phyloP scores from a whole-genome alignment of 2,888 invertebrate species.

The Sphaeridia pumilis region DNA sequence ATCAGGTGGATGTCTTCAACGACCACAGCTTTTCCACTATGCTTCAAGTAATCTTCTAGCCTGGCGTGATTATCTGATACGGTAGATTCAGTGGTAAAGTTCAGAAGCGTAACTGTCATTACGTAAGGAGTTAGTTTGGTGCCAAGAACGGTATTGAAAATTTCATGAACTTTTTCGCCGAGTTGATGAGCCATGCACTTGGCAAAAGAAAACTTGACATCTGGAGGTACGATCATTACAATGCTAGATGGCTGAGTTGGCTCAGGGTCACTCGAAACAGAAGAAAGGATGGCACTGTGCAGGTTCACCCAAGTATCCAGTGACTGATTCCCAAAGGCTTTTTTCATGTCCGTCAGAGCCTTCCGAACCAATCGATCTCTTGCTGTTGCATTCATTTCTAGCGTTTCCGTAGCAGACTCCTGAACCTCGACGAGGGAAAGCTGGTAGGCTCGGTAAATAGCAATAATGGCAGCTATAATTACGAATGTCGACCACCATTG shows the following conservation, averaged over 20 bases:
- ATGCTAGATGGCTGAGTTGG: constrained; percentile 29
- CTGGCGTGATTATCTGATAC: constrained; percentile 21
- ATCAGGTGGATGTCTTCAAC: constrained; percentile 22
- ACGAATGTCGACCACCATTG: too few relatives aligned
- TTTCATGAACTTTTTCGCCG: constrained; percentile 9
- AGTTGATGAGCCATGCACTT: constrained; percentile 20
- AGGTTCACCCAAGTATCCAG: constrained; percentile 25
- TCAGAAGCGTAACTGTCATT: constrained; percentile 7
- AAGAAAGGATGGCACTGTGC: constrained; percentile 19
- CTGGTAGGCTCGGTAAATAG: too few relatives aligned
- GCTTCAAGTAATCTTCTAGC: constrained; percentile 23
- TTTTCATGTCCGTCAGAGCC: neutral
- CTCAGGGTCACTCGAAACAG: constrained; percentile 13
- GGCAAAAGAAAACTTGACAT: constrained; percentile 17
- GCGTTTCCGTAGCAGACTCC: too few relatives aligned
- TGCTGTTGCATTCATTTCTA: too few relatives aligned
- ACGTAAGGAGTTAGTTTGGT: neutral
- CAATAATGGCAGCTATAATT: too few relatives aligned
- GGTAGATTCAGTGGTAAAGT: constrained; percentile 10
- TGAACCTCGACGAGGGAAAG: too few relatives aligned
- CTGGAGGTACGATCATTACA: constrained; percentile 21
- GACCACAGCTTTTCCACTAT: constrained; percentile 22
- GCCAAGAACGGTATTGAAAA: constrained; percentile 17
- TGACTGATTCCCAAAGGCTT: constrained; percentile 20
- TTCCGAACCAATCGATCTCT: constrained; percentile 6